These are phyloP conservation scores for Cecropterus lyciades DNA, from an alignment of 1,140 invertebrate genomes.

Conservation along the genomic window DNA sequence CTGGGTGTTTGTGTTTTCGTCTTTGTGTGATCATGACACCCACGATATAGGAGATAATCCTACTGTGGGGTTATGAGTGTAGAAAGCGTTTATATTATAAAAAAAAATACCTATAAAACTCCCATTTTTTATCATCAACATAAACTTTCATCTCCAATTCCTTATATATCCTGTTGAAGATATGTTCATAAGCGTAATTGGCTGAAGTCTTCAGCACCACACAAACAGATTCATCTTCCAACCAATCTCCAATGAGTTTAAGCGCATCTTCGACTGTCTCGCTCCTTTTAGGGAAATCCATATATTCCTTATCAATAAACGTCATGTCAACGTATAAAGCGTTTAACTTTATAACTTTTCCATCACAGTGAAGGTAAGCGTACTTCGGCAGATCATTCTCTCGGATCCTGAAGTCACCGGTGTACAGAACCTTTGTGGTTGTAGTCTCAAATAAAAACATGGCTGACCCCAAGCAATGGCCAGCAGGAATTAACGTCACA, in stretches of 20 bases:
- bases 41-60: no score
- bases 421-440: slow-evolving; percentile 85
- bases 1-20: no score
- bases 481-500: slow-evolving; percentile 87
- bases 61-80: no score
- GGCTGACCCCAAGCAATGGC: slow-evolving; percentile 89
- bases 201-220: slow-evolving; percentile 84
- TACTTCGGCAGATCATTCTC: slow-evolving; percentile 84
- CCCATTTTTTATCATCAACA: slow-evolving; percentile 69
- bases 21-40: no score
- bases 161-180: slow-evolving; percentile 85
- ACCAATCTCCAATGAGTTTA: slow-evolving; percentile 83
- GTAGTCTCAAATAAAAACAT: slow-evolving; percentile 89
- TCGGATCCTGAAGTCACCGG: slow-evolving; percentile 89
- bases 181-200: slow-evolving; percentile 86
- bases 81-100: no score
- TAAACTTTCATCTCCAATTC: slow-evolving; percentile 84
- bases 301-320: slow-evolving; percentile 84
- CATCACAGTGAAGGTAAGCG: slow-evolving; percentile 82
- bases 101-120: slow-evolving; percentile 60
- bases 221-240: slow-evolving; percentile 76
- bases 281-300: slow-evolving; percentile 85
- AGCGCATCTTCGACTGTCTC: slow-evolving; percentile 83
- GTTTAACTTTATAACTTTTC: slow-evolving; percentile 83
- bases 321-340: slow-evolving; percentile 90